phyloP scores from a whole-genome alignment of 2,797 vertebrate genomes.

The Halcyon smyrnensis region DNA sequence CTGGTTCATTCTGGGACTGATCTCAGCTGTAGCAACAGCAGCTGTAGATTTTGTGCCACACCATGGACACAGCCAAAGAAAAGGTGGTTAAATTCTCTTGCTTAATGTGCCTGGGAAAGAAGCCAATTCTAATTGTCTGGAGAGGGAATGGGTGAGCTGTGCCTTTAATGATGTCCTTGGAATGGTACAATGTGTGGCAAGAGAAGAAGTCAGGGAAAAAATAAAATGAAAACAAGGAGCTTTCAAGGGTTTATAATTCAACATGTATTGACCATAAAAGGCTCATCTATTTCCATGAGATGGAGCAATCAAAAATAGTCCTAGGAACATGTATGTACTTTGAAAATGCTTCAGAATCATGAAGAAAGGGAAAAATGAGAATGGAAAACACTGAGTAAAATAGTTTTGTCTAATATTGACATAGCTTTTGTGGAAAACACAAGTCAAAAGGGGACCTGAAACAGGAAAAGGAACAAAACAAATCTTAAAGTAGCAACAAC shows the following conservation, averaged over 20 bases:
- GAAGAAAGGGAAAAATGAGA: neutral
- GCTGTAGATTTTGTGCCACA: rapidly evolving
- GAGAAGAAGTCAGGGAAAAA: neutral
- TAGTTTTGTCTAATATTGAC: neutral
- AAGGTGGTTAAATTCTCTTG: neutral
- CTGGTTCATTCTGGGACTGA: neutral
- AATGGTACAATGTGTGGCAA: neutral
- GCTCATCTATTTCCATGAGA: neutral
- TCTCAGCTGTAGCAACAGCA: neutral
- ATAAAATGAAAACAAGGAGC: neutral
- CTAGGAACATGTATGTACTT: neutral
- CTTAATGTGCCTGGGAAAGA: neutral
- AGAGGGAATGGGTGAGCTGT: neutral
- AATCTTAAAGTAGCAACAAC: neutral
- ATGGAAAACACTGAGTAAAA: neutral
- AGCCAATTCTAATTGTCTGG: neutral
- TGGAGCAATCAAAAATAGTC: neutral
- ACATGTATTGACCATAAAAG: neutral
- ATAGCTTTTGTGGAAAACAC: neutral
- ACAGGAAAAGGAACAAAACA: constrained; percentile 46
- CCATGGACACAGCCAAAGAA: rapidly evolving
- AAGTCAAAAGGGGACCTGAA: neutral
- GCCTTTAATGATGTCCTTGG: neutral
- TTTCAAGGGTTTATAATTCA: neutral
- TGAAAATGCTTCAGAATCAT: neutral